Conservation (phyloP, 2,113 vertebrate species). For the Xenopus borealis region DNA sequence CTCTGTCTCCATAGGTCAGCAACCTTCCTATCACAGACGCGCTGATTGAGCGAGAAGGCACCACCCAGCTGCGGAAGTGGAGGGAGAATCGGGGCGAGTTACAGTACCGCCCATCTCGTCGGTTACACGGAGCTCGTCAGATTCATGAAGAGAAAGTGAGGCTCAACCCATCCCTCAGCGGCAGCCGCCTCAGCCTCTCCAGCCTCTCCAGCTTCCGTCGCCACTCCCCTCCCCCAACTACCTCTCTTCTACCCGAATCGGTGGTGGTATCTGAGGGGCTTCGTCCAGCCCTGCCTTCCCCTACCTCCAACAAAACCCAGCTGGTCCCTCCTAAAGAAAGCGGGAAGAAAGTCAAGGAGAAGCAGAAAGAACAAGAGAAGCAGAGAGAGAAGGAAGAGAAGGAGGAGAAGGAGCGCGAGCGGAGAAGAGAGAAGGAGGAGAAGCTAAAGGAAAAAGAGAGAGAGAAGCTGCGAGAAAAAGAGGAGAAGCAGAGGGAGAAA, state of each 20-base stretch:
- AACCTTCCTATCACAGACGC: constrained; percentile 77
- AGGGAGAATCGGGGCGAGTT: constrained; percentile 79
- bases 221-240: constrained; percentile 49
- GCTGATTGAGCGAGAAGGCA: constrained; percentile 81
- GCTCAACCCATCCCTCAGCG: constrained; percentile 76
- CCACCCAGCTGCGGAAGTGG: constrained; percentile 83
- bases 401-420: constrained; percentile 54
- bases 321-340: constrained; percentile 54
- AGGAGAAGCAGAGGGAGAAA: constrained; percentile 51
- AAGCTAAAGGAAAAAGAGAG: constrained; percentile 64
- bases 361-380: constrained; percentile 52
- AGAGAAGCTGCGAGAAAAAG: constrained; percentile 63
- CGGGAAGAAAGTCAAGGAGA: constrained; percentile 53
- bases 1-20: constrained; percentile 62
- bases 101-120: constrained; percentile 74
- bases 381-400: constrained; percentile 53
- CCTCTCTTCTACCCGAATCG: constrained; percentile 45
- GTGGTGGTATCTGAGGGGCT: constrained; percentile 71
- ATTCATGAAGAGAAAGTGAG: constrained; percentile 74
- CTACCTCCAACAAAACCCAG: constrained; percentile 78
- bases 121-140: constrained; percentile 80
- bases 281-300: constrained; percentile 75
- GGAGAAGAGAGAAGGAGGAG: constrained; percentile 56
- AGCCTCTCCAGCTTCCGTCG: constrained; percentile 74
- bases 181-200: constrained; percentile 77